phyloP scores from a whole-genome alignment of 2,888 invertebrate species.

The Fragum sueziense region DNA sequence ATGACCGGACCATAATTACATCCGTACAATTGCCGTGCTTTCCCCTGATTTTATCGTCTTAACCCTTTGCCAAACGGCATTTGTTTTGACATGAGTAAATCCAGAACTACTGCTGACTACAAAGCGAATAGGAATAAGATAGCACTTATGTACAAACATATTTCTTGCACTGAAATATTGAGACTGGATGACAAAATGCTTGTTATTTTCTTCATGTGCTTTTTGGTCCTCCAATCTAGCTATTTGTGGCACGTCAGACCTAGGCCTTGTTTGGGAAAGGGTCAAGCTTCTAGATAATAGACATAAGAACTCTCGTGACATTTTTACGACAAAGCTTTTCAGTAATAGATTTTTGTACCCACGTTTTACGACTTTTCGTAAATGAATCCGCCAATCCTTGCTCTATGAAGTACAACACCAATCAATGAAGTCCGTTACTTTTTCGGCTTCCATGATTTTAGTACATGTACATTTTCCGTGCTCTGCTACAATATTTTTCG shows the following conservation, averaged over 20 bases:
- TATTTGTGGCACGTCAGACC: too few relatives aligned
- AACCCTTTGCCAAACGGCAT: too few relatives aligned
- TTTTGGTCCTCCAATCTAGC: too few relatives aligned
- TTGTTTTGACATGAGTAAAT: too few relatives aligned
- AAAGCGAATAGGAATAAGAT: too few relatives aligned
- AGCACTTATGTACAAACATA: too few relatives aligned
- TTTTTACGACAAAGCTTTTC: neutral
- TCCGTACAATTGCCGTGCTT: neutral
- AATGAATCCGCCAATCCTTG: neutral
- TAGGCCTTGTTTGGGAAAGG: too few relatives aligned
- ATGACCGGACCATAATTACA: neutral
- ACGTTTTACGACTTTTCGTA: neutral
- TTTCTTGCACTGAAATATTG: too few relatives aligned
- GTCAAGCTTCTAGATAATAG: neutral
- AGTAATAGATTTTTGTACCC: neutral
- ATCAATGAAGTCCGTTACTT: neutral
- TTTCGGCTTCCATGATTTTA: neutral
- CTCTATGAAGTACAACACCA: neutral
- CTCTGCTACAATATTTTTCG: too few relatives aligned
- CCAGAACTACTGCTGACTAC: too few relatives aligned
- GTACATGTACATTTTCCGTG: neutral
- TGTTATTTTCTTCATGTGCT: too few relatives aligned
- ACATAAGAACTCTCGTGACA: neutral
- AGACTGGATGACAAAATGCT: too few relatives aligned
- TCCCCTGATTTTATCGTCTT: neutral